These are phyloP conservation scores for Meloidogyne chitwoodi DNA, from an alignment of 1,140 invertebrate genomes.

Conservation along the genomic window DNA sequence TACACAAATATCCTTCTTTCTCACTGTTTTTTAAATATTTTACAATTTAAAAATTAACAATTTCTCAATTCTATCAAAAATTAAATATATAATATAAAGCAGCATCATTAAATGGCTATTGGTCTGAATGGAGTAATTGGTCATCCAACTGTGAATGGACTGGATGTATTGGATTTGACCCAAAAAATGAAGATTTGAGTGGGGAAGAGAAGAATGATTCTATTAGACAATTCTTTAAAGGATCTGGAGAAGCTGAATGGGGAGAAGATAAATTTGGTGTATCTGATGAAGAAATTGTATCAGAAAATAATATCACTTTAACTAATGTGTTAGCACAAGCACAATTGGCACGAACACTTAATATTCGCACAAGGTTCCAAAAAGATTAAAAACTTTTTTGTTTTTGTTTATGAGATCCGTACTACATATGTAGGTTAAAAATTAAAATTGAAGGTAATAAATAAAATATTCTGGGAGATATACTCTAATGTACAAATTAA, in stretches of 20 bases:
- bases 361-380: conserved; percentile 6
- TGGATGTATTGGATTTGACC: neutral
- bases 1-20: neutral
- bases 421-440: no score
- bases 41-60: neutral
- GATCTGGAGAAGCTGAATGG: neutral
- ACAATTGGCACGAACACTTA: conserved; percentile 72
- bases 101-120: conserved; percentile 46
- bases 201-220: neutral
- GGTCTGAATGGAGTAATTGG: conserved; percentile 61
- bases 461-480: no score
- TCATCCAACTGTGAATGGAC: conserved; percentile 36
- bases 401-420: no score
- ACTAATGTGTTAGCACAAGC: conserved; percentile 53
- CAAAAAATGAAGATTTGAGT: neutral
- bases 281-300: neutral
- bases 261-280: neutral
- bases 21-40: neutral
- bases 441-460: no score
- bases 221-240: neutral
- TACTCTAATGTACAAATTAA: no score
- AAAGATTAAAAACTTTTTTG: neutral
- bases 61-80: neutral
- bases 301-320: conserved; percentile 50
- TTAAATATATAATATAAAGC: neutral